Conservation (phyloP, 2,888 invertebrate species). For the Meiosimyza platycephala region DNA sequence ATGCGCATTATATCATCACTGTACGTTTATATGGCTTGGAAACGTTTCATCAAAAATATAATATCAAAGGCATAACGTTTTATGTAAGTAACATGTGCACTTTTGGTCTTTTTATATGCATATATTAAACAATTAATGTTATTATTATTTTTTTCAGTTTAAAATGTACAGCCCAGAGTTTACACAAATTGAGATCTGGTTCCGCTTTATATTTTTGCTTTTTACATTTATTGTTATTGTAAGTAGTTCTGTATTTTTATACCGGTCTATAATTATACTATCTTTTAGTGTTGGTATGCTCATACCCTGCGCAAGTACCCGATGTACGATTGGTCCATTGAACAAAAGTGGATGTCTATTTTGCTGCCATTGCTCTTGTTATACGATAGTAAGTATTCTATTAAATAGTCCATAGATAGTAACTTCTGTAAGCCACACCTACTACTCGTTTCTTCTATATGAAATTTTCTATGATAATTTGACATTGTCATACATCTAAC, state of each 20-base stretch:
- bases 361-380: constrained; percentile 87
- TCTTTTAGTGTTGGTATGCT: constrained; percentile 89
- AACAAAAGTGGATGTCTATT: constrained; percentile 95
- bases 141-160: constrained; percentile 73
- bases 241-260: constrained; percentile 64
- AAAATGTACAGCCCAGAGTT: constrained; percentile 96
- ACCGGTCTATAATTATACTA: neutral
- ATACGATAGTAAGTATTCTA: constrained; percentile 83
- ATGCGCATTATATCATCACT: constrained; percentile 87
- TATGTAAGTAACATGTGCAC: constrained; percentile 75
- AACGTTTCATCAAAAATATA: constrained; percentile 85
- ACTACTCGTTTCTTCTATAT: neutral
- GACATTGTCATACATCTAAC: no score
- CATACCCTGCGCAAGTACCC: constrained; percentile 89
- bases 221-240: constrained; percentile 89
- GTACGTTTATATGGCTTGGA: constrained; percentile 86
- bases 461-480: no score
- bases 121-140: neutral
- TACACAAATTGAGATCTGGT: constrained; percentile 98
- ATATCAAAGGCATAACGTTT: constrained; percentile 85
- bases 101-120: neutral
- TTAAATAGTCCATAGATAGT: neutral
- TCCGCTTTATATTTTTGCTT: constrained; percentile 91
- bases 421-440: neutral
- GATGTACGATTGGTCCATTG: constrained; percentile 94